Evolutionary conservation across 2,888 invertebrate genomes (phyloP).

Genomic region (Chrysina gloriosa): DNA sequence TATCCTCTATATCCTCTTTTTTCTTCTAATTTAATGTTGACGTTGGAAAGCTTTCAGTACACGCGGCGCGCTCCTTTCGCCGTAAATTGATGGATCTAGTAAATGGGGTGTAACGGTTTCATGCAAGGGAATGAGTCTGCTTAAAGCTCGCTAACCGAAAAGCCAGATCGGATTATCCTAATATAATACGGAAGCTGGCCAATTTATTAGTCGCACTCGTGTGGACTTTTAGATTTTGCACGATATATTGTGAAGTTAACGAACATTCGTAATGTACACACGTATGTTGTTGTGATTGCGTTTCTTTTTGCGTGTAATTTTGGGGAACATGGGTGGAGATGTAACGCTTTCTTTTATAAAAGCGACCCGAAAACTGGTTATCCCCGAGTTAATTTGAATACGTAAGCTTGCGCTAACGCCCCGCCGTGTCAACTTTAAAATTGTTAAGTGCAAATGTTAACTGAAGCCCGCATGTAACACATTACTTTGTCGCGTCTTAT

Average conservation of each 20-base stretch:
- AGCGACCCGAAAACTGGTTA: too few species aligned
- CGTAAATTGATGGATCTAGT: conserved; percentile 7
- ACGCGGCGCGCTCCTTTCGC: conserved; percentile 11
- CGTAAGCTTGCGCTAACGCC: too few species aligned
- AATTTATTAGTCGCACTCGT: conserved; percentile 10
- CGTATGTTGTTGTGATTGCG: not conserved
- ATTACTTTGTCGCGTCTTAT: too few species aligned
- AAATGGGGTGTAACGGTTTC: conserved; percentile 21
- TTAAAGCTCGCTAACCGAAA: not conserved
- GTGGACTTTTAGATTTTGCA: not conserved
- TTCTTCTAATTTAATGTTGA: not conserved
- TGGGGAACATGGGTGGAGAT: too few species aligned
- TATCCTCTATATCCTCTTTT: not conserved
- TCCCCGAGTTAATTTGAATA: too few species aligned
- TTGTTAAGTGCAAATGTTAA: too few species aligned
- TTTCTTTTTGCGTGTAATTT: too few species aligned
- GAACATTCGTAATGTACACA: not conserved
- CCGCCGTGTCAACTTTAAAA: too few species aligned
- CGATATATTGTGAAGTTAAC: not conserved
- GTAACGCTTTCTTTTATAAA: too few species aligned
- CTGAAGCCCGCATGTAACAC: too few species aligned
- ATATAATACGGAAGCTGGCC: not conserved
- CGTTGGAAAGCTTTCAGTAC: conserved; percentile 19
- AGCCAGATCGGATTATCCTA: not conserved
- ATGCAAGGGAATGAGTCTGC: conserved; percentile 9